A percentile compares a stretch with the other conserved stretches of the same genome.
phyloP scores from a whole-genome alignment of 2,797 vertebrate genomes.

The Mormyrops boulengeri region DNA sequence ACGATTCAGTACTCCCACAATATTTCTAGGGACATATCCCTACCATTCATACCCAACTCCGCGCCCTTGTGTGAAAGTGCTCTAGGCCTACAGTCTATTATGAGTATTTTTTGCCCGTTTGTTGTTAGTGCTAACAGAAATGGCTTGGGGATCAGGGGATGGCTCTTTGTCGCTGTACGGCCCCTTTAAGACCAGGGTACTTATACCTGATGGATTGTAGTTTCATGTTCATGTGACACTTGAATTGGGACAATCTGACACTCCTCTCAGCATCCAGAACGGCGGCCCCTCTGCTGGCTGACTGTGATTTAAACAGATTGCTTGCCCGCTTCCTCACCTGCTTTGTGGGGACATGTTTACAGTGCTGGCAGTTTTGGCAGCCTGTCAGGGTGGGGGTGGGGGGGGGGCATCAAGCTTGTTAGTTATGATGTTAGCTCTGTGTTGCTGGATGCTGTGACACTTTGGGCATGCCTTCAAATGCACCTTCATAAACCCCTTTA shows the following conservation, averaged over 20 bases:
- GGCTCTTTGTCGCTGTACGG: background rate
- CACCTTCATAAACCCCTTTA: background rate
- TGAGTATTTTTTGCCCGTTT: background rate
- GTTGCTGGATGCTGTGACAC: background rate
- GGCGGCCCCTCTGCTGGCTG: background rate
- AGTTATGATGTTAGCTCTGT: background rate
- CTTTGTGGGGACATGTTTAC: background rate
- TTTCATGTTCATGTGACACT: background rate
- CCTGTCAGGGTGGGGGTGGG: background rate
- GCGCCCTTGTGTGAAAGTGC: background rate
- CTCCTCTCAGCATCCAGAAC: background rate
- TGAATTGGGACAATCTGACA: background rate
- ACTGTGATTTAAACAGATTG: background rate
- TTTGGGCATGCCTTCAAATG: background rate
- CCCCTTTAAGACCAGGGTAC: background rate
- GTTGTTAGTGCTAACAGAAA: background rate
- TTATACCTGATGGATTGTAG: background rate
- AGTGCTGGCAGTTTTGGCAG: background rate
- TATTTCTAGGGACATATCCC: background rate
- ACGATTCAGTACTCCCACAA: background rate
- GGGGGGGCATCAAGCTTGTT: background rate
- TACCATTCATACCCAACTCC: background rate
- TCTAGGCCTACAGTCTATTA: background rate
- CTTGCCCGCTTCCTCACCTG: background rate
- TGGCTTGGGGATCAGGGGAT: background rate